Percentiles rank a stretch among this genome's conserved stretches.
These are phyloP conservation scores for Murina feae DNA, from an alignment of 2,113 vertebrate species.

Conservation along the genomic window DNA sequence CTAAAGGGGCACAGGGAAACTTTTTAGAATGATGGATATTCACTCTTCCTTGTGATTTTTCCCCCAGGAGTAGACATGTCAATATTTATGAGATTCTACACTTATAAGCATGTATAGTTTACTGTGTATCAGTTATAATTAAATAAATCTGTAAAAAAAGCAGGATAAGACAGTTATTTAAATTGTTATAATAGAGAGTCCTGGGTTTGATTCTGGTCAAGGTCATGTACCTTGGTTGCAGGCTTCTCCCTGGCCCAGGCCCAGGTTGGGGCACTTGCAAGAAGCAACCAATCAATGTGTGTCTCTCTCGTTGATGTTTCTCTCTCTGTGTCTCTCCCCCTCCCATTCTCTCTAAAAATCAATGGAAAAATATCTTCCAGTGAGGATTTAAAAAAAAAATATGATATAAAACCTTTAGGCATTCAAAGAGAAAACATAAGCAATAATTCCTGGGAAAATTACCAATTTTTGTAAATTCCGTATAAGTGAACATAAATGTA, in stretches of 20 bases:
- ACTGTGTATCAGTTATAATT: neutral
- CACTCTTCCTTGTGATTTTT: neutral
- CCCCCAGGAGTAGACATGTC: neutral
- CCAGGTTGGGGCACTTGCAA: too few species aligned
- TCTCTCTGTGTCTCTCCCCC: too few species aligned
- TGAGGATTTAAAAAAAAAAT: neutral
- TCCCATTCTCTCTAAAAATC: too few species aligned
- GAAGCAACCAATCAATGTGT: too few species aligned
- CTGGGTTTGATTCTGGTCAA: too few species aligned
- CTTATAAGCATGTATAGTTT: neutral
- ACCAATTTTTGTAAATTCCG: neutral
- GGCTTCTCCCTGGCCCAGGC: too few species aligned
- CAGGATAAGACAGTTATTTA: neutral
- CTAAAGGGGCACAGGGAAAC: neutral
- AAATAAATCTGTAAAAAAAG: neutral
- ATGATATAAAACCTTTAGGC: neutral
- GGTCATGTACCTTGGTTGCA: too few species aligned
- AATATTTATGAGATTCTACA: neutral
- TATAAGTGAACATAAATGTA: neutral
- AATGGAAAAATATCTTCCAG: too few species aligned
- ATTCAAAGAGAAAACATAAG: neutral
- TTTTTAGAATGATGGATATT: neutral
- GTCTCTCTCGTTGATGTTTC: too few species aligned
- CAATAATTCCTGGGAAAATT: neutral
- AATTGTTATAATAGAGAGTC: neutral